Base-by-base conservation (phyloP, 2,113 vertebrate genomes). In the Caretta caretta region DNA sequence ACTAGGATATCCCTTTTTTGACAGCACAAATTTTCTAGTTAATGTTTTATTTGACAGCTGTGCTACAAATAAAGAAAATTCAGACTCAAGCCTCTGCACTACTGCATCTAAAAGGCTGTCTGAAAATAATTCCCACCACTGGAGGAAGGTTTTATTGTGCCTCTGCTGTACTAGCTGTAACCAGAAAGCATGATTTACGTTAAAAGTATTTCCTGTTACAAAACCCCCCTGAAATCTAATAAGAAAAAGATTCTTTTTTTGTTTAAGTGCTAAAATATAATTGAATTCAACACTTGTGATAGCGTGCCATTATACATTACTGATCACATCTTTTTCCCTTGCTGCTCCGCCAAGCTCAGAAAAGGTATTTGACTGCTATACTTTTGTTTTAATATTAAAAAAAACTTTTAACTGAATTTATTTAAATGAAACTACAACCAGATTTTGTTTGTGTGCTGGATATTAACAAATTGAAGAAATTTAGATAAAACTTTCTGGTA, bases 31-130 rank as follows among this genome's bases (percentile, higher is more conserved):
- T 98, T 98, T 98, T 97, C 96, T 96, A 97, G 93, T 97, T 98
- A 97, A 97, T 96, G 94, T 97, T 98, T 98, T 98, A 98, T 98
- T 97, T 98, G 98, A 98, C 98, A 98, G 96, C 96, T 98, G 94
- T 62, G 96, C 95, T 97, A 95, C 93, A 38, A 98, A 98, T 97
- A 97, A 90, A 97, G 42, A 96, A 97, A 98, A 98, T 80, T 93
- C 95, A 97, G 96, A 94, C 80, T 92, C 81, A 96, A 97, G 88
- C 89, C 91, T 96, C 96, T 80, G 90, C 79, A 93, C 80, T 90
- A 96, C 80, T 95, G 97, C 97, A 98, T 97, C 92, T 97, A 96
- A 98, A 98, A 96, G 59, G 82, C 93, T 93, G 89, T 88, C 97
- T 97, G 97, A 93, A 98, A 98, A 97, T 97, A 94, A 97, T 98